Base-by-base conservation (phyloP, 2,888 invertebrate genomes). In the Tryphoninae sp. region DNA sequence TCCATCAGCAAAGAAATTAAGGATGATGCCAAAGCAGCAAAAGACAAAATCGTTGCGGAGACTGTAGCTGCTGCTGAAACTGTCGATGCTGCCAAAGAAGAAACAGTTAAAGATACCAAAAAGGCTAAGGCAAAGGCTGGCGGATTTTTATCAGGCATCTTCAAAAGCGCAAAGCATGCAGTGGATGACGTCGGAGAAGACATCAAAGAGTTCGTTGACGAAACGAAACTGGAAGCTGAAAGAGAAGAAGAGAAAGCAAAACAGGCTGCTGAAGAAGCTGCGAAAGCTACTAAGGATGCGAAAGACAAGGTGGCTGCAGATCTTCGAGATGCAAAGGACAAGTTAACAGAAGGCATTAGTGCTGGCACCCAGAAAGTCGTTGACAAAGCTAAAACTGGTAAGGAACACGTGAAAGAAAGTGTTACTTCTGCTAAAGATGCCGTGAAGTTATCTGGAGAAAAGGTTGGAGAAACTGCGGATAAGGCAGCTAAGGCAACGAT, bases 41-140 rank as follows among this genome's bases (percentile, higher is more conserved):
- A 68, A 26, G 67, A 53, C 22, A 26, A 69, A 59, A 11, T 68
- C 11, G 53, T 58, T 11, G 19, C 61, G 6, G 81, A 83, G 2
- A 93, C 93, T 87, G 93, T 93, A 40, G 89, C 93, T 0, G 67
- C 62, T n/a, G 49, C 45, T 19, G 83, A 81, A 16, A 45, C 76
- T 3, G 78, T 40, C 1, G 82, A 83, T 23, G 76, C 76, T 45
- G 62, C 80, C 9, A 83, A 83, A 62, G 80, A 83, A 16, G 80
- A 83, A 71, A 81, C 23, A 9, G 51, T 13, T 2, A 78, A 83
- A 61, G 80, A 80, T 13, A 73, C 62, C 3, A 84, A 83, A 76
- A 83, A 83, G 16, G 73, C 78, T 1, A 83, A 81, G n/a, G 79
- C 67, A 1, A 84, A 84, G 67, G 49, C 76, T 2, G 73, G 84